phyloP scores from a whole-genome alignment of 2,797 vertebrate species.

The Girardinus metallicus region DNA sequence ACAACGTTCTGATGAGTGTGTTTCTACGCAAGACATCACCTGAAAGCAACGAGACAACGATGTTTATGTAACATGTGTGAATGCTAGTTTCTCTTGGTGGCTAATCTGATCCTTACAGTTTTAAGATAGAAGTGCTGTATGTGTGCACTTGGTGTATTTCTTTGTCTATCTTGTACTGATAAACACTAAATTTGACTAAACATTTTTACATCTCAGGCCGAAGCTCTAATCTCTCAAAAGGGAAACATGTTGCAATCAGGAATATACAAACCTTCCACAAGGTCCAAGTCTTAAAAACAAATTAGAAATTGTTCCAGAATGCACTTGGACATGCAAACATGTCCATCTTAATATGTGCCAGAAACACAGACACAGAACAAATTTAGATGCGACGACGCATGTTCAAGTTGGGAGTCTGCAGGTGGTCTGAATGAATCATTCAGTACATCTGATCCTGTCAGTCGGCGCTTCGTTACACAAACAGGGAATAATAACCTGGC shows the following conservation, averaged over 20 bases:
- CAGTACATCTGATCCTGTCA: constrained; percentile 36
- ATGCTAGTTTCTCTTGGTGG: not conserved
- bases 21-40: not conserved
- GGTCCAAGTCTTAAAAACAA: constrained; percentile 7
- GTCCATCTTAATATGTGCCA: not conserved
- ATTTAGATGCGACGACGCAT: constrained; percentile 12
- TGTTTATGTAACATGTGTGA: too few species aligned
- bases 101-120: not conserved
- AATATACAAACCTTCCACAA: constrained; percentile 17
- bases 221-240: not conserved
- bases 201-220: not conserved
- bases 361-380: constrained; percentile 28
- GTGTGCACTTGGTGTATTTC: not conserved
- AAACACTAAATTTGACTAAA: not conserved
- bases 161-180: not conserved
- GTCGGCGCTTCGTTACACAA: constrained; percentile 33
- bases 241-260: not conserved
- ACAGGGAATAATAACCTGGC: constrained; percentile 47
- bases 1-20: not conserved
- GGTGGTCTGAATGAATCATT: constrained; percentile 28
- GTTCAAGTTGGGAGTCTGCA: not conserved
- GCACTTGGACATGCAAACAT: constrained; percentile 7
- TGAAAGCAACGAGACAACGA: not conserved
- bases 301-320: constrained; percentile 31
- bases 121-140: not conserved